These are phyloP conservation scores for Xanthia icteritia DNA, from an alignment of 2,888 invertebrate genomes.

Conservation along the genomic window DNA sequence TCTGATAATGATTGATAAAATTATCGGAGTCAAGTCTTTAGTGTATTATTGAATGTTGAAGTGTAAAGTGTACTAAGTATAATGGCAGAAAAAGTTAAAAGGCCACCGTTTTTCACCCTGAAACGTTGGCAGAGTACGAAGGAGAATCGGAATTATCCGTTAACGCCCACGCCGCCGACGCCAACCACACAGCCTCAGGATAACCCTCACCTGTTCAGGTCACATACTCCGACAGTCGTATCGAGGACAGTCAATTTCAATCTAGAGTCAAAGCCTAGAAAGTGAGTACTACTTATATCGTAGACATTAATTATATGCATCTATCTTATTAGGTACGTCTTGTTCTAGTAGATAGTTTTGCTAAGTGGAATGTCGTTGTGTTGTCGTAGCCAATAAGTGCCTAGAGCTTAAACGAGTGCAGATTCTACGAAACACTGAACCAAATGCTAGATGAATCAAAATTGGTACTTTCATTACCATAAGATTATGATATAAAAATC, in stretches of 20 bases:
- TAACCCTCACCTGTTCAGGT: constrained; percentile 63
- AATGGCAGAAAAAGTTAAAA: constrained; percentile 85
- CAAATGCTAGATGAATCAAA: constrained; percentile 1
- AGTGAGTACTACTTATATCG: constrained; percentile 73
- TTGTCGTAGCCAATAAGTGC: constrained; percentile 41
- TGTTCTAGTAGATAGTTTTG: constrained; percentile 42
- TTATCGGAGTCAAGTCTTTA: constrained; percentile 59
- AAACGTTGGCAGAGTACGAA: constrained; percentile 81
- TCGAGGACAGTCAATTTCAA: constrained; percentile 64
- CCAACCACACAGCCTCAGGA: constrained; percentile 51
- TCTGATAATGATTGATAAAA: constrained; percentile 57
- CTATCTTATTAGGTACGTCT: constrained; percentile 52
- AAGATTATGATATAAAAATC: constrained; percentile 3
- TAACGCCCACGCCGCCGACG: constrained; percentile 42
- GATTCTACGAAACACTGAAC: constrained; percentile 12
- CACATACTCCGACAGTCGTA: constrained; percentile 57
- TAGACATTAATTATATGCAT: constrained; percentile 63
- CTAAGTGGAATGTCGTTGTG: constrained; percentile 45
- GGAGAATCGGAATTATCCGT: constrained; percentile 51
- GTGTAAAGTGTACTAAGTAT: constrained; percentile 59
- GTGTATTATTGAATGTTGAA: constrained; percentile 59
- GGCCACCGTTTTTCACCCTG: constrained; percentile 80
- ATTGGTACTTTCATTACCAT: constrained; percentile 1
- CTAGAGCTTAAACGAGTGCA: constrained; percentile 2
- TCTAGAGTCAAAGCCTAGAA: constrained; percentile 77